Evolutionary conservation across 2,888 invertebrate genomes (phyloP).

Genomic region (Cephus spinipes): DNA sequence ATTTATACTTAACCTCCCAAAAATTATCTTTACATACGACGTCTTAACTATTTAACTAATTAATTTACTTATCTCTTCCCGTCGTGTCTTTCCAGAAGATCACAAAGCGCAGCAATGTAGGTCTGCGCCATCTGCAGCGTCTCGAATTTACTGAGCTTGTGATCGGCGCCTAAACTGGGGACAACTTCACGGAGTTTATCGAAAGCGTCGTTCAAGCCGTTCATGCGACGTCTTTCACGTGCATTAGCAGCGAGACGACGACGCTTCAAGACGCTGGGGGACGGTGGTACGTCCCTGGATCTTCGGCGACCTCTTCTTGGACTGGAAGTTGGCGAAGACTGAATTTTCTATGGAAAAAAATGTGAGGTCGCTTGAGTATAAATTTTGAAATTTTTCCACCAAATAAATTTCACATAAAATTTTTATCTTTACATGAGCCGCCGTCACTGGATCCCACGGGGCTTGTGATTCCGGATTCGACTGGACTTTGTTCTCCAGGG

Average conservation of each 20-base stretch:
- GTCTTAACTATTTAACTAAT: neutral
- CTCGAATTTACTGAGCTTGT: conserved; percentile 82
- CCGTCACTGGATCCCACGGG: conserved; percentile 49
- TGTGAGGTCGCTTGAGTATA: neutral
- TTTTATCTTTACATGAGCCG: conserved; percentile 42
- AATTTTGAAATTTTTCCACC: conserved; percentile 5
- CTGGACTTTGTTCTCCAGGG: conserved; percentile 37
- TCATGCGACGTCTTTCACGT: conserved; percentile 80
- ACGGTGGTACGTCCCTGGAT: conserved; percentile 67
- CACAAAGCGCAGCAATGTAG: conserved; percentile 78
- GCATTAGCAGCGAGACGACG: conserved; percentile 81
- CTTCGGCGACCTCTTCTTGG: conserved; percentile 57
- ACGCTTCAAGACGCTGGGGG: conserved; percentile 71
- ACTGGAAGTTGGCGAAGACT: conserved; percentile 52
- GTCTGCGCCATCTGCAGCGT: conserved; percentile 85
- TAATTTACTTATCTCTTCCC: conserved; percentile 29
- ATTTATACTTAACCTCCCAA: neutral
- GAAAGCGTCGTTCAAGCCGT: conserved; percentile 81
- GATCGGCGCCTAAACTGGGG: conserved; percentile 77
- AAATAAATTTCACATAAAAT: neutral
- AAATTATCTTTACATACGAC: neutral
- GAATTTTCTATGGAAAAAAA: conserved; percentile 36
- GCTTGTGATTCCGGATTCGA: conserved; percentile 37
- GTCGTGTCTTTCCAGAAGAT: conserved; percentile 70
- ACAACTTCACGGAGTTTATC: conserved; percentile 79